phyloP scores from a whole-genome alignment of 2,888 invertebrate genomes.

The Hartigia nigra region DNA sequence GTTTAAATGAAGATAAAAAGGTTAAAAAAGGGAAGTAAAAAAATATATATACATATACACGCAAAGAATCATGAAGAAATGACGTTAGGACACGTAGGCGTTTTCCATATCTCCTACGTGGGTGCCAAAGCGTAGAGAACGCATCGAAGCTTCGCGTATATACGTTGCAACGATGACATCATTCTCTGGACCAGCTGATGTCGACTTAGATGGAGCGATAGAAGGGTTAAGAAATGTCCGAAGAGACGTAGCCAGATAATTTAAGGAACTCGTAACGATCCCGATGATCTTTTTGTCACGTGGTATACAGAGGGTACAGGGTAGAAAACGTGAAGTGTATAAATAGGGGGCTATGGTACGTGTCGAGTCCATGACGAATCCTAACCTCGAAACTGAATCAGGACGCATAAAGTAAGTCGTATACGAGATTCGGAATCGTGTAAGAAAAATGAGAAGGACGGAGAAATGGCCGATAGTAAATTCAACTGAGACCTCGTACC shows the following conservation, averaged over 20 bases:
- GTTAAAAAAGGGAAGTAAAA: neutral
- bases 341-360: too few species aligned
- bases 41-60: neutral
- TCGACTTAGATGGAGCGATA: conserved; percentile 65
- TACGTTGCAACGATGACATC: conserved; percentile 61
- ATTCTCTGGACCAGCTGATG: conserved; percentile 57
- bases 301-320: neutral
- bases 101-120: conserved; percentile 35
- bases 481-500: conserved; percentile 52
- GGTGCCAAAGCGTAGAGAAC: conserved; percentile 35
- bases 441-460: conserved; percentile 43
- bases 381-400: neutral
- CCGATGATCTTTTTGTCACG: neutral
- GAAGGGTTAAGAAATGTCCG: conserved; percentile 48
- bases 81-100: conserved; percentile 47
- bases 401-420: neutral
- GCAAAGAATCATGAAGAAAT: conserved; percentile 14
- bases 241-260: neutral
- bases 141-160: conserved; percentile 27
- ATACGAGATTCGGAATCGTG: conserved; percentile 24
- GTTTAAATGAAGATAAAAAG: neutral
- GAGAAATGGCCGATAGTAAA: conserved; percentile 48
- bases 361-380: neutral
- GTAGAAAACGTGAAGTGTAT: neutral
- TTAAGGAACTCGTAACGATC: neutral